Evolutionary conservation across 2,888 invertebrate species (phyloP), one percentile per base, ranked within the genome.

Genomic region (Andrena minutula): DNA sequence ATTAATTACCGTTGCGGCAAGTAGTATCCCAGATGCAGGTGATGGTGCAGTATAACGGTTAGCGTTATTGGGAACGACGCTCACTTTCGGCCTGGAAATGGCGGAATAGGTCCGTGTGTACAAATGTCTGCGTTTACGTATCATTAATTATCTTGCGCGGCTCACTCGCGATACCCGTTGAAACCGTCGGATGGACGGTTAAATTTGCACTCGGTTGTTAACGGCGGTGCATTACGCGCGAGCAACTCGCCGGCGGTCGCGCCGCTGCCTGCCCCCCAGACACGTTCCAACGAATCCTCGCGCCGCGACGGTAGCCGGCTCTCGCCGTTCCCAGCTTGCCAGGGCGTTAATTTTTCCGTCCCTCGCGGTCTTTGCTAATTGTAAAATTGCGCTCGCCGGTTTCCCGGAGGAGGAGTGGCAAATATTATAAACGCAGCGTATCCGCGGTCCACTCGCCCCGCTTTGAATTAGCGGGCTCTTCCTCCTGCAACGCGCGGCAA

Each of bases 101-200:
- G 20, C 68, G 80, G 49, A 69, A 70, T 74, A 63, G 80, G 58
- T 70, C 56, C 65, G 69, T 81, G 74, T 74, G 81, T 81, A 81
- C 81, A 74, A 69, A 73, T 82, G 74, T 80, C 81, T 79, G 81
- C 69, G 74, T 82, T 82, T 79, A 80, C 69, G 69, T 80, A 74
- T 70, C 74, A 80, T 82, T 82, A 82, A 79, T 82, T 82, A 82
- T 74, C 60, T 79, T 64, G 71, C 71, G 41, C 35, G 51, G 30
- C 58, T 49, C 74, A 60, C 74, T 77, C 49, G 79, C 71, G 71
- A 71, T 72, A 72, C 64, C 10, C 63, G 72, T 72, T 66, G 53
- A 56, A 63, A 56, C 61, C 49, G 26, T 41, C 47, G 30, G 53
- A 71, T 63, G 72, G 61, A 72, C 61, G 79, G 63, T 63, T 61